Base-by-base conservation (phyloP, 2,888 invertebrate genomes). In the Brachycybe producta region DNA sequence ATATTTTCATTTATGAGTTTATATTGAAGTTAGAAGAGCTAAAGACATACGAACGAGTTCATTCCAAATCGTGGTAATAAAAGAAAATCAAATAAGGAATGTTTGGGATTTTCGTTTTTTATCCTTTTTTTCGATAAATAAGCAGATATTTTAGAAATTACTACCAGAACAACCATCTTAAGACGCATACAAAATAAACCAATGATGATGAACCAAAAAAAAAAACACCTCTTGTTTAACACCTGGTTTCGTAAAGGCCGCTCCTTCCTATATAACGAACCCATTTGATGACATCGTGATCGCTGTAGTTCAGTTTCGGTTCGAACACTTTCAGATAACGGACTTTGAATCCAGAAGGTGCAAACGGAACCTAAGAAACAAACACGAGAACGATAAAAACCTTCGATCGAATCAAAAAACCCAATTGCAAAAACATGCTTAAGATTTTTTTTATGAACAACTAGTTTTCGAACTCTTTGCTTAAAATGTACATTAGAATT, bases 271-370 rank as follows among this genome's bases (percentile, higher is more conserved):
- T 99, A 72, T 99, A 99, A 27, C 98, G 79, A 57, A 99, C 98
- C 98, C 98, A 99, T 80, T 99, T 99, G 66, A 99, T 97, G 58
- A 99, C 98, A 69, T 99, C 98, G 64, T 98, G 97, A 71, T 99
- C 98, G 1, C 95, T 97, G 71, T 99, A 99, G 75, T 99, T 99
- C 61, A 99, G 76, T 68, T 99, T 99, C 1, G 97, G 88, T 70
- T 99, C 98, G 64, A 99, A 99, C 56, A 99, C 98, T 70, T 99
- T 99, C 64, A 99, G 73, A 69, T 98, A 99, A 35, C 98, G 84
- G 52, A 99, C 98, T 76, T 99, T 98, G 69, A 99, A 95, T 1
- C 98, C 98, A 46, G 97, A 98, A 4, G 98, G 98, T 8, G 98
- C 98, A 69, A 98, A 99, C 2, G 98, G 98, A 58, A 99, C 98